A percentile compares a stretch with the other conserved stretches of the same genome.
Evolutionary conservation across 1,140 invertebrate species (phyloP).

Genomic region (Babylonia areolata): DNA sequence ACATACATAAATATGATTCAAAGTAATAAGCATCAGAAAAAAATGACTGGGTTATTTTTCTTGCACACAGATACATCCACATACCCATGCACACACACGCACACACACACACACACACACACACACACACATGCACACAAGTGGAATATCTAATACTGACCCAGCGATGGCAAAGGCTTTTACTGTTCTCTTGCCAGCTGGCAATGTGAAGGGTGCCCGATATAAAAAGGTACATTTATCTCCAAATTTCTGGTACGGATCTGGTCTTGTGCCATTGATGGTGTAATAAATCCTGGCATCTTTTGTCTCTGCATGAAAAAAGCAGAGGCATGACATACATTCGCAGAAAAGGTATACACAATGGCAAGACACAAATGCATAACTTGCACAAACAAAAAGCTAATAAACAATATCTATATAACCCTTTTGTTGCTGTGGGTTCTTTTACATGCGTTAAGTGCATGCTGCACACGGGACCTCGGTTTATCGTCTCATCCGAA

Average conservation of each 20-base stretch:
- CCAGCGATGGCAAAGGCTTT: slow-evolving; percentile 73
- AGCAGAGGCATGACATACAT: background rate
- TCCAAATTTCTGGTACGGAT: slow-evolving; percentile 72
- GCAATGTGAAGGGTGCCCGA: slow-evolving; percentile 72
- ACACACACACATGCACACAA: background rate
- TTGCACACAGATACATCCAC: background rate
- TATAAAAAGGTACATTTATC: slow-evolving; percentile 73
- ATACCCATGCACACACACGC: background rate
- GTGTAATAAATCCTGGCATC: slow-evolving; percentile 75
- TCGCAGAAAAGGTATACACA: too few relatives aligned
- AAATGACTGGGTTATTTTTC: too few relatives aligned
- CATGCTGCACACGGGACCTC: too few relatives aligned
- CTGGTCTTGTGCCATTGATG: slow-evolving; percentile 75
- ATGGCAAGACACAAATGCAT: too few relatives aligned
- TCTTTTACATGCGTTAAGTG: too few relatives aligned
- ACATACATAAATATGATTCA: too few relatives aligned
- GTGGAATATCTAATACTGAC: slow-evolving; percentile 54
- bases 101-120: background rate
- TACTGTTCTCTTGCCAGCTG: slow-evolving; percentile 73
- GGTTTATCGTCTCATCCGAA: too few relatives aligned
- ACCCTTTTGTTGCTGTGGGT: too few relatives aligned
- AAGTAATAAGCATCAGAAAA: too few relatives aligned
- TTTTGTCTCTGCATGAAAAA: slow-evolving; percentile 51
- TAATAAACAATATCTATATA: too few relatives aligned
- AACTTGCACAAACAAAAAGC: too few relatives aligned